Percentiles rank a stretch among this genome's conserved stretches.
Conservation (phyloP, 2,888 invertebrate species). For the Drosophila fulvimacula region DNA sequence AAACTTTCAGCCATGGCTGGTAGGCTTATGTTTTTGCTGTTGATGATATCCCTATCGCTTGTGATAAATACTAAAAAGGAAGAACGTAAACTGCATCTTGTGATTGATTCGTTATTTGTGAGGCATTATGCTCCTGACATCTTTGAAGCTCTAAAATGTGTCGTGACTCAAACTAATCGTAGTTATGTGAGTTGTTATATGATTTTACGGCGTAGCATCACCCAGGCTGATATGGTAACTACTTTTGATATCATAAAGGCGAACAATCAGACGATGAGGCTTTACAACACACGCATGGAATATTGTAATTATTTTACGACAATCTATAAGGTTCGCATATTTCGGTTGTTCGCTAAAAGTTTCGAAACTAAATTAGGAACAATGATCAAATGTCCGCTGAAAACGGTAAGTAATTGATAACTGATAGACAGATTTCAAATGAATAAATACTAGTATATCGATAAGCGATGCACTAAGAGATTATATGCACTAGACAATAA, state of each 20-base stretch:
- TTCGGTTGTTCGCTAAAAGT: not conserved
- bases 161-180: slow-evolving; percentile 21
- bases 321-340: not conserved
- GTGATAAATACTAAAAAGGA: not conserved
- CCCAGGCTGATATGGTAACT: slow-evolving; percentile 20
- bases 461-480: not conserved
- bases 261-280: slow-evolving; percentile 7
- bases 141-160: slow-evolving; percentile 17
- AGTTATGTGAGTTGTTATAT: slow-evolving; percentile 24
- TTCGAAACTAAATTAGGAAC: not conserved
- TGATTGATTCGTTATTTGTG: slow-evolving; percentile 25
- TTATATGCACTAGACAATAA: too few relatives aligned
- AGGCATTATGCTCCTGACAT: slow-evolving; percentile 13
- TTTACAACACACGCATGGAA: slow-evolving; percentile 38
- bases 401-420: slow-evolving; percentile 3
- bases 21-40: slow-evolving; percentile 8
- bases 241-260: slow-evolving; percentile 22
- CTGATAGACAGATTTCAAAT: not conserved
- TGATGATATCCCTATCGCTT: not conserved
- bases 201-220: slow-evolving; percentile 23
- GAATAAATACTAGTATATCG: not conserved
- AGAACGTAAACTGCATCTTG: slow-evolving; percentile 34
- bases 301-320: slow-evolving; percentile 18
- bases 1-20: slow-evolving; percentile 14
- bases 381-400: not conserved